Evolutionary conservation across 37 sponge, comb jelly and placozoan species (phyloP).

Genomic region (Chondrosia reniformis): DNA sequence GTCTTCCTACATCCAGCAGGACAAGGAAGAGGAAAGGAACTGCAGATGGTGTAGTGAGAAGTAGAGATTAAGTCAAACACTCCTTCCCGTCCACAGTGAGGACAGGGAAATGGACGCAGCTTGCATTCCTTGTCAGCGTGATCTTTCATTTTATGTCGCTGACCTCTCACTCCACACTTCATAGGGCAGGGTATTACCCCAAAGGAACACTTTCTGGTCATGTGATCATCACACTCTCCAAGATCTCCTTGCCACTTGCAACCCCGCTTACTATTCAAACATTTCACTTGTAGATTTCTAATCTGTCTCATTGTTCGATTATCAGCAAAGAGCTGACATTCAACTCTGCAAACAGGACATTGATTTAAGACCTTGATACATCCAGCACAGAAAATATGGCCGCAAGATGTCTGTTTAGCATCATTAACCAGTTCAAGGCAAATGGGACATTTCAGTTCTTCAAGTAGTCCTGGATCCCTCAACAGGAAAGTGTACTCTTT

Average conservation of each 20-base stretch:
- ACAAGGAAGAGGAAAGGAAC: not conserved
- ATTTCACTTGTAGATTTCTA: conserved; percentile 3
- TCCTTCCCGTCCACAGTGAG: not conserved
- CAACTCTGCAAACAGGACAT: not conserved
- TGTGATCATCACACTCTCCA: not conserved
- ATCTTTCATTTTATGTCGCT: not conserved
- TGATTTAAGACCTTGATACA: not conserved
- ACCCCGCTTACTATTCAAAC: conserved; percentile 9
- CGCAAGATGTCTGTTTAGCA: not conserved
- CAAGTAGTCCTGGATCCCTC: too few relatives aligned
- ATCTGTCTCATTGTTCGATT: not conserved
- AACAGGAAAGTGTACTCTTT: too few relatives aligned
- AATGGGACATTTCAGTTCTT: conserved; percentile 7
- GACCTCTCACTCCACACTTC: not conserved
- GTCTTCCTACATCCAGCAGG: conserved; percentile 5
- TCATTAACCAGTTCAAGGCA: not conserved
- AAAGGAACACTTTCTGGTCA: not conserved
- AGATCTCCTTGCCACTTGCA: conserved; percentile 42
- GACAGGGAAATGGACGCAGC: not conserved
- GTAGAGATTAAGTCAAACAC: not conserved
- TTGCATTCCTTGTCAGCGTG: not conserved
- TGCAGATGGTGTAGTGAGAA: not conserved
- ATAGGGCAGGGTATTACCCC: not conserved
- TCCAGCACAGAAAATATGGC: conserved; percentile 12
- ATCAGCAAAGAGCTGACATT: not conserved